Base-by-base conservation (phyloP, 1,140 invertebrate species). In the Oryzaephilus surinamensis region DNA sequence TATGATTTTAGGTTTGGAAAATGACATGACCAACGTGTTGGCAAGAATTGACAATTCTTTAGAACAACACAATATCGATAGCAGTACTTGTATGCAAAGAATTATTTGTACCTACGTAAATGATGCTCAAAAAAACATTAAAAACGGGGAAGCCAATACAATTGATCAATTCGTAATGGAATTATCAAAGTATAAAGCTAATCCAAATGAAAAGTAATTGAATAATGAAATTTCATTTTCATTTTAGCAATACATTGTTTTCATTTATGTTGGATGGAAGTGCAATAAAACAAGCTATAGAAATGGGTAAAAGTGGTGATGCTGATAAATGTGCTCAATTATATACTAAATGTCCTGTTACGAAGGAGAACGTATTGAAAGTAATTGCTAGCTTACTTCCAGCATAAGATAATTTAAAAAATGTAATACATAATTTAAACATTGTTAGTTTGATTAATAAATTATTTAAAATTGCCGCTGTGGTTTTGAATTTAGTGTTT, bases 61-160 rank as follows among this genome's bases (percentile, higher is more conserved):
- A 4, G 73, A 73, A 1, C 70, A 77, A 41, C 74, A 85, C 45
- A 79, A 84, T 39, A 78, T 88, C 15, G 83, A 88, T 52, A 81
- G 81, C 0, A 75, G 76, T 1, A 77, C 75, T 6, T 88, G 84
- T 51, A 74, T 82, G 68, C 82, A 86, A 60, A 71, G 83, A 26
- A 70, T 81, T 4, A 71, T 83, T 8, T 88, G 84, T 45, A 76
- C 76, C 1, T 84, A 84, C 51, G 71, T 84, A 2, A 74, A 81
- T 41, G 70, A 77, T 13, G 77, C 81, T 0, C 71, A 71, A 21
- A 71, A 74, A 31, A 76, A 75, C 35, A 66, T 74, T 46, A 59
- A 72, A 28, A 61, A 68, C 6, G 76, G 75, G 0, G 70, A 73
- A 32, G 67, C 72, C 0, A 76, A 74, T 2, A 72, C 76, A 6